Conservation (phyloP, 1,140 invertebrate genomes). For the Drosophila carrolli region DNA sequence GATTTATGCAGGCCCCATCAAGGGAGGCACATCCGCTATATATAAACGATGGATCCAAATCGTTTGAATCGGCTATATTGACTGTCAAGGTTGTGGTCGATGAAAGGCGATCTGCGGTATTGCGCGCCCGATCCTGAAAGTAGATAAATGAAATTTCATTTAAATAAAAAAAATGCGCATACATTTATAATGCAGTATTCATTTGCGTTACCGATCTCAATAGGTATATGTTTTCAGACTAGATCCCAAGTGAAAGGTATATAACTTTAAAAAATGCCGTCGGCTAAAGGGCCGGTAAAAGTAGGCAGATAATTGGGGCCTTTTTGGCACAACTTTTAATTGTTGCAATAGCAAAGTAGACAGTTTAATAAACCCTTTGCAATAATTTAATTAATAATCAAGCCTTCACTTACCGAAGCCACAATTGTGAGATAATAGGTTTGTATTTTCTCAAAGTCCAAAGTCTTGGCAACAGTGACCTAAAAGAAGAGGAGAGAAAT, state of each 20-base stretch:
- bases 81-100: slow-evolving; percentile 94
- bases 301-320: slow-evolving; percentile 16
- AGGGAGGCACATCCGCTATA: slow-evolving; percentile 92
- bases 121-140: slow-evolving; percentile 92
- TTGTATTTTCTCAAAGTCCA: slow-evolving; percentile 96
- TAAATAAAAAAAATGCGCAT: too few relatives aligned
- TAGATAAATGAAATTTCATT: slow-evolving; percentile 2
- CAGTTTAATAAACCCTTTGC: slow-evolving; percentile 23
- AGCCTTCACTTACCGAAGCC: slow-evolving; percentile 91
- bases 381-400: slow-evolving; percentile 38
- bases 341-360: neutral
- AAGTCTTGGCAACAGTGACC: slow-evolving; percentile 93
- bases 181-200: neutral
- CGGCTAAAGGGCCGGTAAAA: slow-evolving; percentile 17
- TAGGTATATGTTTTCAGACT: neutral
- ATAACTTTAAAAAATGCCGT: neutral
- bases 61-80: slow-evolving; percentile 94
- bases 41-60: slow-evolving; percentile 94
- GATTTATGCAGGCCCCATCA: slow-evolving; percentile 92
- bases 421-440: slow-evolving; percentile 95
- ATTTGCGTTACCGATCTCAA: too few relatives aligned
- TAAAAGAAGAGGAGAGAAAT: slow-evolving; percentile 16
- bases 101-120: slow-evolving; percentile 90
- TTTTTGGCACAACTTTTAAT: slow-evolving; percentile 14
- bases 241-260: slow-evolving; percentile 24